A percentile compares a stretch with the other conserved stretches of the same genome.
Evolutionary conservation across 2,113 vertebrate species (phyloP).

Genomic region (Rhipidura dahli): DNA sequence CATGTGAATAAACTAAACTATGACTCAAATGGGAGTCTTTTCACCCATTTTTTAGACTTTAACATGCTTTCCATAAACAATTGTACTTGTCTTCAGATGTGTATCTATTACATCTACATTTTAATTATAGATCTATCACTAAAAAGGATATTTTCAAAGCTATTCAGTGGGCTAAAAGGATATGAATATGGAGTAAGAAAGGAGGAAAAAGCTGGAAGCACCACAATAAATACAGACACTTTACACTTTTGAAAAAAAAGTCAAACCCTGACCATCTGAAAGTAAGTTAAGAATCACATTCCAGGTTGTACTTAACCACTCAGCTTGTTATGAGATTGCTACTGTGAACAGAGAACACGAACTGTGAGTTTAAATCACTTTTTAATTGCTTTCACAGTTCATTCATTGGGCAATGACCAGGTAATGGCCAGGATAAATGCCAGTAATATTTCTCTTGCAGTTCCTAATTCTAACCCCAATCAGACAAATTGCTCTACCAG

Average conservation of each 20-base stretch:
- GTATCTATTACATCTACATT: background rate
- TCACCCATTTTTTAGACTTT: background rate
- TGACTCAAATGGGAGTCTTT: background rate
- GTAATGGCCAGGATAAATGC: background rate
- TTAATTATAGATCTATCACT: background rate
- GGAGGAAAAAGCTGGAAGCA: background rate
- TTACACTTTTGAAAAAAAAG: background rate
- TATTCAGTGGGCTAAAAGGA: background rate
- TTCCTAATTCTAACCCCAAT: background rate
- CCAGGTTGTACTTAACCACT: background rate
- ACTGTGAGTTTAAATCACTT: background rate
- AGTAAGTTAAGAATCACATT: background rate
- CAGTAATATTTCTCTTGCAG: background rate
- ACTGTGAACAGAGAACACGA: background rate
- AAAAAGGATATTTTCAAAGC: background rate
- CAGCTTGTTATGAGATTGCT: background rate
- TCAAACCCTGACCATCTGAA: background rate
- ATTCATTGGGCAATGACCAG: background rate
- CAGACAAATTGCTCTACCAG: background rate
- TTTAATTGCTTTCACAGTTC: background rate
- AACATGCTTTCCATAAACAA: background rate
- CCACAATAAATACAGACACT: background rate
- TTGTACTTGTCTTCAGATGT: background rate
- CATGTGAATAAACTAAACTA: background rate
- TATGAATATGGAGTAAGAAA: background rate